These are phyloP conservation scores for Leptosomus discolor DNA, from an alignment of 2,113 vertebrate species.

Conservation along the genomic window DNA sequence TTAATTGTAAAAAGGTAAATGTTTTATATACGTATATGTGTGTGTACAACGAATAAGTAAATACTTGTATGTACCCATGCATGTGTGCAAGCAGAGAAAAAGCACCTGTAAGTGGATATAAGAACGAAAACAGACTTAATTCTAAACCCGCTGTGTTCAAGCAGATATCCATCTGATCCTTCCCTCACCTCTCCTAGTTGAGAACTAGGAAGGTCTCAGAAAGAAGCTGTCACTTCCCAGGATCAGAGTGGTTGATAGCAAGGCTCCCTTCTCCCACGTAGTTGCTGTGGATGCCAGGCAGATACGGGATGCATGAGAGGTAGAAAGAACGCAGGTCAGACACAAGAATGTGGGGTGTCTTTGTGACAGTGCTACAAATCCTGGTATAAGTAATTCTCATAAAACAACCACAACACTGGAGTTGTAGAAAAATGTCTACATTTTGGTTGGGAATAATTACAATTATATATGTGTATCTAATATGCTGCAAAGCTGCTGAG, in stretches of 20 bases:
- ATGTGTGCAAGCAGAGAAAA: neutral
- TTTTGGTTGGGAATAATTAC: neutral
- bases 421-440: neutral
- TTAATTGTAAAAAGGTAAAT: neutral
- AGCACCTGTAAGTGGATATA: neutral
- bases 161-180: neutral
- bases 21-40: neutral
- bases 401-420: neutral
- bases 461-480: neutral
- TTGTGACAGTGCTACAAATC: neutral
- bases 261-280: neutral
- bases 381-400: neutral
- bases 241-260: neutral
- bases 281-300: neutral
- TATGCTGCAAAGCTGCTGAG: neutral
- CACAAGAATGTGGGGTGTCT: neutral
- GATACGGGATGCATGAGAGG: neutral
- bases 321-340: neutral
- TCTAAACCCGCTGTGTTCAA: neutral
- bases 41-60: neutral
- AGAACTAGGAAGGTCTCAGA: neutral
- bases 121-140: neutral
- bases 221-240: neutral
- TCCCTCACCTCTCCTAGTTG: neutral
- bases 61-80: no score